Evolutionary conservation across 2,888 invertebrate genomes (phyloP).

Genomic region (Heteromyza rotundicornis): DNA sequence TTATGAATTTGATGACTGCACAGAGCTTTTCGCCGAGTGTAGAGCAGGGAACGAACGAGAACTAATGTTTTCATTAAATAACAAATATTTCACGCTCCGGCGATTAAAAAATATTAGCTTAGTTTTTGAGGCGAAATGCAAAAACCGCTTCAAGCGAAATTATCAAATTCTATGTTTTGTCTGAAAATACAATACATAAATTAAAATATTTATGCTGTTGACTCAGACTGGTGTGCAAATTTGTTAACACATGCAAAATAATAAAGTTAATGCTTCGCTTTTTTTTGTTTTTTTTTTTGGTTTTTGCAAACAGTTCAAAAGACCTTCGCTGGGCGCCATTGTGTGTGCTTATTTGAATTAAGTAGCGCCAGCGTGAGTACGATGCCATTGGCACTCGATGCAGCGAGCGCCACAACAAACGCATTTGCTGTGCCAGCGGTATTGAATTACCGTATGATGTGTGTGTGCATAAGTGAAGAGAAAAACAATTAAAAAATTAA

Average conservation of each 20-base stretch:
- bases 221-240: not conserved
- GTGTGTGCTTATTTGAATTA: not conserved
- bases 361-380: not conserved
- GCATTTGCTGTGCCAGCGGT: no score
- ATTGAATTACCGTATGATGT: no score
- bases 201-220: not conserved
- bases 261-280: not conserved
- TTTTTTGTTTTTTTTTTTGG: no score
- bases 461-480: no score
- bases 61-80: no score
- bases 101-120: not conserved
- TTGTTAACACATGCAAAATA: not conserved
- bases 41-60: no score
- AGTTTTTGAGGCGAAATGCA: not conserved
- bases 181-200: not conserved
- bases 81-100: not conserved
- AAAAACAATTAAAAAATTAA: no score
- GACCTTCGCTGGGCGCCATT: slow-evolving; percentile 2
- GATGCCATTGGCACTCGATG: not conserved
- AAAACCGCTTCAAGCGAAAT: not conserved
- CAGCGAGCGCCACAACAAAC: slow-evolving; percentile 1
- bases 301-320: slow-evolving; percentile 7
- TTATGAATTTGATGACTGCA: no score
- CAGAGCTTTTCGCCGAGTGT: no score
- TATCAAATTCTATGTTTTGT: not conserved